phyloP scores from a whole-genome alignment of 1,140 invertebrate species.

The Drosophila pseudoobscura region DNA sequence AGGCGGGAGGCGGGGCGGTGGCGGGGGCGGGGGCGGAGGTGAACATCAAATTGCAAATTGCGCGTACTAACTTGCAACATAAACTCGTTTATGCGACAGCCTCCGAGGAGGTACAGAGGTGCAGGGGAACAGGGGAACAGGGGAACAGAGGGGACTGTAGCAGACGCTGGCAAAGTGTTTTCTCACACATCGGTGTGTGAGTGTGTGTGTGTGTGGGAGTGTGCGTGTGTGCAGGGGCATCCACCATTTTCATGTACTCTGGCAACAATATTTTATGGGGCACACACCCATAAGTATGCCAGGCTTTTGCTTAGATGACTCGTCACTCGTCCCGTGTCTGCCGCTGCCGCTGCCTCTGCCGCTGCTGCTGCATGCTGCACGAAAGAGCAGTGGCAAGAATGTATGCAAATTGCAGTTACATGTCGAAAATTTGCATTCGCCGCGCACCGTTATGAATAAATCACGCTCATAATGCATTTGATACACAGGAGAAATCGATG shows the following conservation, averaged over 20 bases:
- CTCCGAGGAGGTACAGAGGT: neutral
- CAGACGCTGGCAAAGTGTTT: neutral
- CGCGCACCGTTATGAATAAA: conserved; percentile 70
- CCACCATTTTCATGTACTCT: conserved; percentile 34
- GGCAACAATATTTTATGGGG: conserved; percentile 47
- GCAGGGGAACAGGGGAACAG: no score
- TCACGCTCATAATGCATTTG: conserved; percentile 64
- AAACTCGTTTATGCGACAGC: conserved; percentile 61
- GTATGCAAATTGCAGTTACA: conserved; percentile 65
- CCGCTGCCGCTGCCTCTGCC: neutral
- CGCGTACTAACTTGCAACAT: conserved; percentile 65
- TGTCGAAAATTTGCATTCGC: conserved; percentile 65
- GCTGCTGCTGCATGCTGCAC: no score
- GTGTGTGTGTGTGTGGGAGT: neutral
- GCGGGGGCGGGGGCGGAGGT: conserved; percentile 22
- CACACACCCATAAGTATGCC: conserved; percentile 25
- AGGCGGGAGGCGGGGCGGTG: neutral
- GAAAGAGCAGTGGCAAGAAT: conserved; percentile 38
- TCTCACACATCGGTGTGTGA: conserved; percentile 6
- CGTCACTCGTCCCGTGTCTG: conserved; percentile 2
- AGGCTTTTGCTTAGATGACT: conserved; percentile 47
- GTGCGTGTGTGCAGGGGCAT: neutral
- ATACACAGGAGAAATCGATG: conserved; percentile 64
- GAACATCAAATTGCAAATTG: conserved; percentile 64
- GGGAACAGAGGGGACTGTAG: neutral